Evolutionary conservation across 2,888 invertebrate species (phyloP).

Genomic region (Mythimna impura): DNA sequence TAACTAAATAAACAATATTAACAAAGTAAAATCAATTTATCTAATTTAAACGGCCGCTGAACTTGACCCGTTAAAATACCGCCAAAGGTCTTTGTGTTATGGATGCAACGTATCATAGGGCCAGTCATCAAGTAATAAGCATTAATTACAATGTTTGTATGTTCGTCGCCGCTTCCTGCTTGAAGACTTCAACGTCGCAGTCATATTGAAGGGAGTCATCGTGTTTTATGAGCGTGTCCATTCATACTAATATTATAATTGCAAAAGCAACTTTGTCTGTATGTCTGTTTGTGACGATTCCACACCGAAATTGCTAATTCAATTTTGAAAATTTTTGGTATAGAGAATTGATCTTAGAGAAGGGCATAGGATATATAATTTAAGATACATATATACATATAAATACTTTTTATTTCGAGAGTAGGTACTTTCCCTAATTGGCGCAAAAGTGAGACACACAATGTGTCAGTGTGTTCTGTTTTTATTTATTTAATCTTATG

Average conservation of each 20-base stretch:
- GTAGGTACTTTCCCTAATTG: too few species aligned
- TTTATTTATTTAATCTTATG: too few species aligned
- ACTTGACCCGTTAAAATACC: neutral
- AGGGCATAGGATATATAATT: too few species aligned
- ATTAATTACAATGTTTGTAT: constrained; percentile 82
- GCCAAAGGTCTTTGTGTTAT: neutral
- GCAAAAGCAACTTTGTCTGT: neutral
- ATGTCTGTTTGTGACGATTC: neutral
- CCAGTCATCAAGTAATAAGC: constrained; percentile 75
- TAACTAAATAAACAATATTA: too few species aligned
- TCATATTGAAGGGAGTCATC: constrained; percentile 55
- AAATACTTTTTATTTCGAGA: too few species aligned
- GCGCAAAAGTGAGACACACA: too few species aligned
- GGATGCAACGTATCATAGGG: constrained; percentile 39
- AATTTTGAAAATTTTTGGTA: too few species aligned
- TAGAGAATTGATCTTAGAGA: too few species aligned
- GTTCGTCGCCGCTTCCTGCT: constrained; percentile 82
- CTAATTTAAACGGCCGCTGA: neutral
- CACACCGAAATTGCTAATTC: neutral
- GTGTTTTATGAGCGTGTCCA: constrained; percentile 22
- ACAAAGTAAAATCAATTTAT: too few species aligned
- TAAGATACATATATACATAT: too few species aligned
- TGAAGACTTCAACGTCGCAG: constrained; percentile 30
- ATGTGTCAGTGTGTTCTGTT: too few species aligned
- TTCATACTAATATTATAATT: neutral